Base-by-base conservation (phyloP, 2,113 vertebrate species). In the Clarias gariepinus region DNA sequence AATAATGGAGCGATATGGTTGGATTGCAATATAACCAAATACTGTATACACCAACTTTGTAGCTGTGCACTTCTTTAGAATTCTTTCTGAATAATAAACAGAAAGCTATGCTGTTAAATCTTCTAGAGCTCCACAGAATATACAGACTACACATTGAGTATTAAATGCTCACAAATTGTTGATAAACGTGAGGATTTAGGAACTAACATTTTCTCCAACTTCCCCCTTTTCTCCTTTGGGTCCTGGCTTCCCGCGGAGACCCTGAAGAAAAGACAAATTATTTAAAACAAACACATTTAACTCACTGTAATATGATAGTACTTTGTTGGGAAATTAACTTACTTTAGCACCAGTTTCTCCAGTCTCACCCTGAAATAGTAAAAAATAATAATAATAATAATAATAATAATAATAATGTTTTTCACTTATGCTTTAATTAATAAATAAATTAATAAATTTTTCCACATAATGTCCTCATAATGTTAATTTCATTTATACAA, bases 201-300 rank as follows among this genome's bases (percentile, higher is more conserved):
- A 23, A 76, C 96, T 97, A 93, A 97, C 96, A 82, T 91, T 88
- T 88, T 91, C 94, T 87, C 97, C 97, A 0, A 55, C 0, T 3
- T 92, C 94, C 86, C 97, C 97, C 90, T 92, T 95, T 90, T 97
- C 96, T 82, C 97, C 97, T 89, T 96, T 96, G 60, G 85, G 57
- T 55, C 96, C 97, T 0, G 81, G 93, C 87, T 95, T 97, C 33
- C 97, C 97, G 21, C 95, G 95, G 71, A 95, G 94, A 79, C 96
- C 97, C 97, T 97, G 86, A 81, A 92, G 83, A 88, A 71, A 36
- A 85, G 52, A 66, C 18, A 55, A 53, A 36, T 33, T 1, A 66
- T 81, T 28, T 3, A 78, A 58, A 87, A 83, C 52, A 0, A 82
- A 82, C 28, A 15, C 53, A 30, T 53, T 47, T 9, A 52, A 47